Evolutionary conservation across 2,113 vertebrate genomes (phyloP), one percentile per base, ranked within the genome.

Genomic region (Melanostigma gelatinosum): DNA sequence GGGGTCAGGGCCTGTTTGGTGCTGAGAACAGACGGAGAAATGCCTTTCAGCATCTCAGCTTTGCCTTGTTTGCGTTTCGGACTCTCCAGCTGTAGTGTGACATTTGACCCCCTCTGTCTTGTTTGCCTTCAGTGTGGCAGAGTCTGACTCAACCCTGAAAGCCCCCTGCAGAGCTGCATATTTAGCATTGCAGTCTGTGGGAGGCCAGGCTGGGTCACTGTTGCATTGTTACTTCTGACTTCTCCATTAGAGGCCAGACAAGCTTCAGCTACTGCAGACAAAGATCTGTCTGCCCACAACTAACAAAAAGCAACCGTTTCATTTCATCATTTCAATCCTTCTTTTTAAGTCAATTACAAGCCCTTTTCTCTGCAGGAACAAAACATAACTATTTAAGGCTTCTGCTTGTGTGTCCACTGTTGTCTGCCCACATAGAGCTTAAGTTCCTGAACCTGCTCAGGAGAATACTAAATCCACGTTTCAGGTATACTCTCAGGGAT

Each of bases 41-140:
- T 79, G 50, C 20, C 72, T 75, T 72, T 80, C 66, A 77, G 68
- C 68, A 66, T 20, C n/a, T 58, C 48, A 42, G 48, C 61, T 22
- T 36, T 7, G 54, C 22, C 44, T 15, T 40, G 62, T 65, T 42
- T 83, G 32, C 24, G 65, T 75, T 48, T 44, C 38, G 32, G 61
- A 24, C 13, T 72, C 64, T 48, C 46, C 67, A 72, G 80, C 72
- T 83, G 72, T 18, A 52, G 29, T 42, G 50, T 75, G 75, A 84
- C 60, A 60, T 78, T 48, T 79, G 38, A 79, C 52, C 73, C 24
- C 62, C 34, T 7, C 9, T 34, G 64, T 61, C 50, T 66, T 64
- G 84, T 86, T 78, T 67, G 71, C 24, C 46, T 44, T 67, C 18
- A 29, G 61, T 16, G 57, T 22, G n/a, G 32, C 13, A 27, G 29